These are phyloP conservation scores for Lonchura striata DNA, from an alignment of 2,113 vertebrate species.

Conservation along the genomic window DNA sequence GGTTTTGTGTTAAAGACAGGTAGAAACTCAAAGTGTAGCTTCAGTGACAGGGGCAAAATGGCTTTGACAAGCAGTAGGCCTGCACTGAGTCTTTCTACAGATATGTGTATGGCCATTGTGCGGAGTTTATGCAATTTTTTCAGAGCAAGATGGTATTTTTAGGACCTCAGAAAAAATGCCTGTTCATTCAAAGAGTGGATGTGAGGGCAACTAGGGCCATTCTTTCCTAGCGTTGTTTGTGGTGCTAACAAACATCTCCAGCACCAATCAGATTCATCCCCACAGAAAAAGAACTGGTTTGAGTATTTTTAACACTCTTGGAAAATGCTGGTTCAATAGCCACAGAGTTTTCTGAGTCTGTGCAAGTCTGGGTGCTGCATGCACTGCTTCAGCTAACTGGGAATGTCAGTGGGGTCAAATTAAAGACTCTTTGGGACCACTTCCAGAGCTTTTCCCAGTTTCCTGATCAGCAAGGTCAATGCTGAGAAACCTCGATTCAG, in stretches of 20 bases:
- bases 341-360: neutral
- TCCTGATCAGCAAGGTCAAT: neutral
- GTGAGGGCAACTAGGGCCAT: neutral
- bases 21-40: neutral
- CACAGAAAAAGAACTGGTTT: neutral
- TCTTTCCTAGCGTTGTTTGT: neutral
- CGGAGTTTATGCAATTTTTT: neutral
- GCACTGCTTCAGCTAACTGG: neutral
- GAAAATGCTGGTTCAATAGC: neutral
- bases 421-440: neutral
- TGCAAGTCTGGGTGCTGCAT: neutral
- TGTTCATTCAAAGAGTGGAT: neutral
- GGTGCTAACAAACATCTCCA: neutral
- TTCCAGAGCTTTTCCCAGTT: neutral
- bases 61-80: fast-evolving
- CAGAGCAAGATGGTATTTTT: neutral
- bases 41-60: neutral
- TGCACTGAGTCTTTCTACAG: neutral
- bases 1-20: neutral
- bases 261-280: neutral
- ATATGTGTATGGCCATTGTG: neutral
- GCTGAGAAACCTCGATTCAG: neutral
- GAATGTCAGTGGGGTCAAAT: fast-evolving
- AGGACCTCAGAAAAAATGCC: neutral
- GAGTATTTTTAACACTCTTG: neutral